Percentiles rank a stretch among this genome's conserved stretches.
These are phyloP conservation scores for Eupithecia centaureata DNA, from an alignment of 2,888 invertebrate species.

Conservation along the genomic window DNA sequence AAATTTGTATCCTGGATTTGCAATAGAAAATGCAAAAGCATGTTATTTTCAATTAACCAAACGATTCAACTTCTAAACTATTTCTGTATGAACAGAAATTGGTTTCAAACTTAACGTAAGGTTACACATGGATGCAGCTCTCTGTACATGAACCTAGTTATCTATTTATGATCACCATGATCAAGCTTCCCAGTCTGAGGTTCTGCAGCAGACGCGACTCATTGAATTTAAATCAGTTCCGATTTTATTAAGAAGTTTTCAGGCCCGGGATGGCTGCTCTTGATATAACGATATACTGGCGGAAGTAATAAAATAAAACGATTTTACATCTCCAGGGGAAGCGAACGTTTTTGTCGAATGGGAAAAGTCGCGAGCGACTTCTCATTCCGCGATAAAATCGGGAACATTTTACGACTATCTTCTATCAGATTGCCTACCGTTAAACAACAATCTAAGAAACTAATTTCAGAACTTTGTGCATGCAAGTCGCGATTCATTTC, in stretches of 20 bases:
- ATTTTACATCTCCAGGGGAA: constrained; percentile 83
- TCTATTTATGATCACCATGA: constrained; percentile 25
- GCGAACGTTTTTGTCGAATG: constrained; percentile 81
- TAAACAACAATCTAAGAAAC: constrained; percentile 77
- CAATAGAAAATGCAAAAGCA: too few relatives aligned
- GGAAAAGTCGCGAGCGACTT: constrained; percentile 82
- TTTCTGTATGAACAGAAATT: not conserved
- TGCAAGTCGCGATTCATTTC: constrained; percentile 46
- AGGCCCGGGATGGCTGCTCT: constrained; percentile 65
- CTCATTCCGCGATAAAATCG: constrained; percentile 83
- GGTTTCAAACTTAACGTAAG: not conserved
- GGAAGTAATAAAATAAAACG: constrained; percentile 84
- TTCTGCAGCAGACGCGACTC: constrained; percentile 36
- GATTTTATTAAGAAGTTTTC: constrained; percentile 66
- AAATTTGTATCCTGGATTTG: too few relatives aligned
- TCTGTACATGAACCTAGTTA: not conserved
- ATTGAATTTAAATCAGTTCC: constrained; percentile 52
- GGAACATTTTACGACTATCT: constrained; percentile 83
- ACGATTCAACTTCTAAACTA: not conserved
- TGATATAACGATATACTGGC: constrained; percentile 79
- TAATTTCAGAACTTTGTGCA: constrained; percentile 59
- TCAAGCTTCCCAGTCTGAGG: constrained; percentile 30
- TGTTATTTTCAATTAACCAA: not conserved
- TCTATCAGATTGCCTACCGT: constrained; percentile 81
- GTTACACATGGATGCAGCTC: not conserved